Conservation (phyloP, 2,888 invertebrate species). For the Dolomedes plantarius region DNA sequence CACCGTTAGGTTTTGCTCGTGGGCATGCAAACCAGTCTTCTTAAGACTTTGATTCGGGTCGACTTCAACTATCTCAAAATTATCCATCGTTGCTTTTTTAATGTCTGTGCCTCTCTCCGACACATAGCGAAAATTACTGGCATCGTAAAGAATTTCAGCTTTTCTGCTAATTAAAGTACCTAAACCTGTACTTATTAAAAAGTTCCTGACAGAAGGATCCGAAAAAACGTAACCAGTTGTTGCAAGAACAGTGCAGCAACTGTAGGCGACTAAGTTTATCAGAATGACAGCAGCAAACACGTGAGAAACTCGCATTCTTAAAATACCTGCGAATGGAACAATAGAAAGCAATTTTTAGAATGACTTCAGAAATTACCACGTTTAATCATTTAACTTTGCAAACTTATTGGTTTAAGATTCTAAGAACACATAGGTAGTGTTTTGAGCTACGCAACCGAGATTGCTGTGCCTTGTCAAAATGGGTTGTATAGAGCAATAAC, state of each 20-base stretch:
- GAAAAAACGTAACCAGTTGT: constrained; percentile 34
- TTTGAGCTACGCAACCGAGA: too few relatives aligned
- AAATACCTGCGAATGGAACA: too few relatives aligned
- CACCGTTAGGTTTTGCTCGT: not conserved
- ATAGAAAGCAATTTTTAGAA: too few relatives aligned
- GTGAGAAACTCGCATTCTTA: too few relatives aligned
- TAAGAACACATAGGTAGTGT: too few relatives aligned
- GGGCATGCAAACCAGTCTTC: not conserved
- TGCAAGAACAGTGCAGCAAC: constrained; percentile 30
- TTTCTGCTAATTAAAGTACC: not conserved
- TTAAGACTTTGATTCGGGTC: not conserved
- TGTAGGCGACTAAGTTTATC: not conserved
- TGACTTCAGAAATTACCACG: too few relatives aligned
- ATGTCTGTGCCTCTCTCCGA: constrained; percentile 43
- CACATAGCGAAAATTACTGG: constrained; percentile 29
- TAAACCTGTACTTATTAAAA: constrained; percentile 25
- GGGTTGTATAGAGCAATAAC: too few relatives aligned
- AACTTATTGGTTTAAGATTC: too few relatives aligned
- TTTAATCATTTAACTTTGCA: too few relatives aligned
- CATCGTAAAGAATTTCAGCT: constrained; percentile 15
- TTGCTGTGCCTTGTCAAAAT: too few relatives aligned
- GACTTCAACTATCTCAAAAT: constrained; percentile 28
- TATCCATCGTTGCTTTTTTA: constrained; percentile 33
- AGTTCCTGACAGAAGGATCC: not conserved
- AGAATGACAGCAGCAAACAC: not conserved